Percentiles rank a stretch among this genome's conserved stretches.
phyloP scores from a whole-genome alignment of 2,113 vertebrate genomes.

The Atractosteus spatula region DNA sequence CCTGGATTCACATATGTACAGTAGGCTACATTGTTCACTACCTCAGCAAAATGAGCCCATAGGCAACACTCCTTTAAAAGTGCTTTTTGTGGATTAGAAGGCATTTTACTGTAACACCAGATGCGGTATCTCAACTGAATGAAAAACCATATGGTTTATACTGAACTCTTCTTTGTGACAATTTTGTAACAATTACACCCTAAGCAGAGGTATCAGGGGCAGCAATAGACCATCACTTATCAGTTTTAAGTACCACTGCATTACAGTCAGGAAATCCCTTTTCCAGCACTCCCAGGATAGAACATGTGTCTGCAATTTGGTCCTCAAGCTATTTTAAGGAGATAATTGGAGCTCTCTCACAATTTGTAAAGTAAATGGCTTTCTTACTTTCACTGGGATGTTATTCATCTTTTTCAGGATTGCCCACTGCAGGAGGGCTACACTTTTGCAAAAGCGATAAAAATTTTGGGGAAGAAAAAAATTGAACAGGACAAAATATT shows the following conservation, averaged over 20 bases:
- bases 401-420: slow-evolving; percentile 40
- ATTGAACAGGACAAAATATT: slow-evolving; percentile 3
- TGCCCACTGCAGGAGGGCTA: slow-evolving; percentile 16
- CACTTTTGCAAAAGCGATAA: slow-evolving; percentile 10
- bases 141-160: slow-evolving; percentile 9
- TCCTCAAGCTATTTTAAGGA: neutral
- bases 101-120: slow-evolving; percentile 9
- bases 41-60: too few species aligned
- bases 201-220: slow-evolving; percentile 10
- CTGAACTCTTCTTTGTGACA: neutral
- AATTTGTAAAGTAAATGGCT: slow-evolving; percentile 26
- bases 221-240: slow-evolving; percentile 11
- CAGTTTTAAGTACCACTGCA: slow-evolving; percentile 11
- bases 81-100: too few species aligned
- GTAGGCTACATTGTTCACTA: too few species aligned
- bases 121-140: neutral
- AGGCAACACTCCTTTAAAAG: too few species aligned
- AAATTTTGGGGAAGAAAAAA: slow-evolving; percentile 23
- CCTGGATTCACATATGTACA: too few species aligned
- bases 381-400: slow-evolving; percentile 38
- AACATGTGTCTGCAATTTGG: slow-evolving; percentile 33
- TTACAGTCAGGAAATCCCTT: slow-evolving; percentile 22
- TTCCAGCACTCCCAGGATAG: slow-evolving; percentile 25
- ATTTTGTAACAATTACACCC: neutral
- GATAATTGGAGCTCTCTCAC: slow-evolving; percentile 2